Conservation (phyloP, 1,140 invertebrate genomes). For the Anoplolepis gracilipes region DNA sequence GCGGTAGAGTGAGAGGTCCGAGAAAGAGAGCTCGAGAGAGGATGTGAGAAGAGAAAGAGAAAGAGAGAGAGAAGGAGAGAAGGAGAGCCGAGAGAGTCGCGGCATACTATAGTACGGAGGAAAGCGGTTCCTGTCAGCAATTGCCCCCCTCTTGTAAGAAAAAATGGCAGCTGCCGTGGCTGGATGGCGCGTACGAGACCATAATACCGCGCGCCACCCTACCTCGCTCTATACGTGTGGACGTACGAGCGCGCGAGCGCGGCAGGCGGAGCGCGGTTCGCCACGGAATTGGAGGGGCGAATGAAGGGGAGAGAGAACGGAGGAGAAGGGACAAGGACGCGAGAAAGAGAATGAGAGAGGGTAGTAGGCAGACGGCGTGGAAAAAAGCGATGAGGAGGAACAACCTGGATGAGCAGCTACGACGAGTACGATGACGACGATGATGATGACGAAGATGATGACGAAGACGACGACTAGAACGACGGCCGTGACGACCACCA, state of each 20-base stretch:
- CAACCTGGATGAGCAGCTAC: constrained; percentile 41
- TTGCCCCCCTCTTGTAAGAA: constrained; percentile 80
- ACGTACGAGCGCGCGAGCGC: constrained; percentile 57
- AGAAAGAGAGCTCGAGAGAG: constrained; percentile 12
- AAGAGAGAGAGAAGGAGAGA: neutral
- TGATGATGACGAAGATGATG: constrained; percentile 53
- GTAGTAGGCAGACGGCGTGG: constrained; percentile 55
- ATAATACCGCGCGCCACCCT: constrained; percentile 76
- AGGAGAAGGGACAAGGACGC: constrained; percentile 38
- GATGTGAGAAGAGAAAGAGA: constrained; percentile 19
- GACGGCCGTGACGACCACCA: constrained; percentile 47
- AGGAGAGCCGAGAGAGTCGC: constrained; percentile 46
- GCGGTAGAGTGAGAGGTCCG: constrained; percentile 6
- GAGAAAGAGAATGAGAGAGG: constrained; percentile 18
- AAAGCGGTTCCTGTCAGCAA: constrained; percentile 84
- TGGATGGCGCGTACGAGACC: constrained; percentile 80
- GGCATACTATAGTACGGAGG: constrained; percentile 58
- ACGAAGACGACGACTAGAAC: constrained; percentile 51
- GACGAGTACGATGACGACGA: constrained; percentile 55
- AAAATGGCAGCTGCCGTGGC: constrained; percentile 83
- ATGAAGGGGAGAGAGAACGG: constrained; percentile 25
- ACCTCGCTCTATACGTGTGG: constrained; percentile 47
- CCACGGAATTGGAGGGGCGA: constrained; percentile 19
- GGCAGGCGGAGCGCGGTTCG: constrained; percentile 40
- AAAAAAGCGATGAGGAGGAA: constrained; percentile 63